These are phyloP conservation scores for Paracyprichromis sp. DNA, from an alignment of 2,113 vertebrate species.

Conservation along the genomic window DNA sequence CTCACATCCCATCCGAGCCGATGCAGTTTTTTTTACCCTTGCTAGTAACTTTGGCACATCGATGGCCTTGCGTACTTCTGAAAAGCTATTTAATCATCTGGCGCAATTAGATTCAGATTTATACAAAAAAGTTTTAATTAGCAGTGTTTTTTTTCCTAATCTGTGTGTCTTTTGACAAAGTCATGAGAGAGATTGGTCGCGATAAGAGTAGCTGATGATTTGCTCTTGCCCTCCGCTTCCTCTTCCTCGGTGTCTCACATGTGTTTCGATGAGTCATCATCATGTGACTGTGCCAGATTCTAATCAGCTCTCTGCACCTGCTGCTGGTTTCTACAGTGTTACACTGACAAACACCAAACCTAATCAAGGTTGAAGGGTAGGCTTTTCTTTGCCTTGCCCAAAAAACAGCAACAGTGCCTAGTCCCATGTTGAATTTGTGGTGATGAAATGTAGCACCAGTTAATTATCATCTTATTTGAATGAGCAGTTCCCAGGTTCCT, in stretches of 20 bases:
- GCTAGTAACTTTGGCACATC: not conserved
- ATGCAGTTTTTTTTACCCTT: not conserved
- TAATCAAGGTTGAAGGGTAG: conserved; percentile 47
- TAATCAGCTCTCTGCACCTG: conserved; percentile 53
- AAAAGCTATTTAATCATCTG: conserved; percentile 47
- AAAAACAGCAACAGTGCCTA: conserved; percentile 5
- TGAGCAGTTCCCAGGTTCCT: not conserved
- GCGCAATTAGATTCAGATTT: conserved; percentile 40
- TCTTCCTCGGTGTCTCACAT: conserved; percentile 1
- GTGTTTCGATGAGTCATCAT: conserved; percentile 46
- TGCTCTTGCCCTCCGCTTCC: conserved; percentile 28
- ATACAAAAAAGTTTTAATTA: conserved; percentile 63
- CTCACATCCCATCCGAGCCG: conserved; percentile 11
- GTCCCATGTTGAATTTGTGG: not conserved
- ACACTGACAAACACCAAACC: conserved; percentile 44
- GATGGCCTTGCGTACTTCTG: conserved; percentile 7
- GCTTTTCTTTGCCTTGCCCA: not conserved
- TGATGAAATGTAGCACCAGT: not conserved
- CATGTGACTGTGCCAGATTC: conserved; percentile 50
- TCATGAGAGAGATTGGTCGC: conserved; percentile 19
- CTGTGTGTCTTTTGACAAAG: conserved; percentile 48
- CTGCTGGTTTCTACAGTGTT: conserved; percentile 18
- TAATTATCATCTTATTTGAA: conserved; percentile 13
- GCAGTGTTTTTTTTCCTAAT: conserved; percentile 32
- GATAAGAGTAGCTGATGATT: conserved; percentile 15